These are phyloP conservation scores for Nomia melanderi DNA, from an alignment of 1,140 invertebrate genomes.

Conservation along the genomic window DNA sequence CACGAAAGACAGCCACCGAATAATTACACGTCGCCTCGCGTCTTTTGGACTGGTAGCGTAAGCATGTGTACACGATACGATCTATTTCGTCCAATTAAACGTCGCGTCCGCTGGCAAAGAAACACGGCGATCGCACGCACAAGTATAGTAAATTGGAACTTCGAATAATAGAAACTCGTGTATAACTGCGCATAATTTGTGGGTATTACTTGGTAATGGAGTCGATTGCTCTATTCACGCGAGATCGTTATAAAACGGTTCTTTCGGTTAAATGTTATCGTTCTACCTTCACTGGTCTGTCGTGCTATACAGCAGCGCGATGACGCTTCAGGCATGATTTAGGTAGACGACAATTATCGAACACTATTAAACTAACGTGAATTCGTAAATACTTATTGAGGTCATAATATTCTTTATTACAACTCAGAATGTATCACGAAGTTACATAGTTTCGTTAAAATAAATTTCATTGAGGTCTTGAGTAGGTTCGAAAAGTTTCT, in stretches of 20 bases:
- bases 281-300: too few relatives aligned
- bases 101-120: background rate
- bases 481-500: too few relatives aligned
- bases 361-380: too few relatives aligned
- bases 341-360: too few relatives aligned
- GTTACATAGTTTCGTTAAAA: too few relatives aligned
- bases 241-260: background rate
- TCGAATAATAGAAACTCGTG: constrained; percentile 27
- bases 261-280: constrained; percentile 3
- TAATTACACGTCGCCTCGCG: constrained; percentile 54
- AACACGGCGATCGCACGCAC: constrained; percentile 18
- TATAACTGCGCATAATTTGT: constrained; percentile 17
- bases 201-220: constrained; percentile 24
- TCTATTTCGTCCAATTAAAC: constrained; percentile 40
- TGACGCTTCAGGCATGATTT: background rate
- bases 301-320: background rate
- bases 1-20: constrained; percentile 50
- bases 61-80: constrained; percentile 20
- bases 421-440: too few relatives aligned
- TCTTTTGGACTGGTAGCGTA: background rate
- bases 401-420: too few relatives aligned
- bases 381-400: too few relatives aligned
- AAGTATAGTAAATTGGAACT: constrained; percentile 30
- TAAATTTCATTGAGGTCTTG: too few relatives aligned
- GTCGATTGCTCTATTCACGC: background rate